Percentiles rank a stretch among this genome's conserved stretches.
Evolutionary conservation across 2,888 invertebrate genomes (phyloP).

Genomic region (Maniola hyperantus): DNA sequence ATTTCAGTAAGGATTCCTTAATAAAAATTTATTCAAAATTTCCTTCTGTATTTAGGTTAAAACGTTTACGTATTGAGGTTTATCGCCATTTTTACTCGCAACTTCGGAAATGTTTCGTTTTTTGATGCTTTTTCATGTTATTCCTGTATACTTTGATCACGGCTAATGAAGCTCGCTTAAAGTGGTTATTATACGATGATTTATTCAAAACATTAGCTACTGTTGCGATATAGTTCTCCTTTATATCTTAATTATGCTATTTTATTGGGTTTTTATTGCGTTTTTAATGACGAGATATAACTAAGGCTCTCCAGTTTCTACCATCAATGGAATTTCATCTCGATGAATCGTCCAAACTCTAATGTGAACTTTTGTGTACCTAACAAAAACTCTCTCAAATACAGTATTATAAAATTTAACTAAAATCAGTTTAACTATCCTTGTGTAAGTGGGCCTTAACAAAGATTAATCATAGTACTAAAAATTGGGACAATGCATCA

Average conservation of each 20-base stretch:
- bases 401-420: too few relatives aligned
- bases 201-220: conserved; percentile 21
- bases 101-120: conserved; percentile 38
- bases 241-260: conserved; percentile 12
- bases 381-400: too few relatives aligned
- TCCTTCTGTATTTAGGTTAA: conserved; percentile 32
- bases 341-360: not conserved
- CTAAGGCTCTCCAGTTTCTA: not conserved
- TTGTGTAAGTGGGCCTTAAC: too few relatives aligned
- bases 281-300: not conserved
- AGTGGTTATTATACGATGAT: conserved; percentile 32
- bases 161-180: conserved; percentile 34
- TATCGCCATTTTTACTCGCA: conserved; percentile 42
- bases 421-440: too few relatives aligned
- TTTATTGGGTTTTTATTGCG: conserved; percentile 8
- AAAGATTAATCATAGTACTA: too few relatives aligned
- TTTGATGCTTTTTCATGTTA: conserved; percentile 27
- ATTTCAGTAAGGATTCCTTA: not conserved
- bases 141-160: conserved; percentile 36
- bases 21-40: not conserved
- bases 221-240: conserved; percentile 9
- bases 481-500: too few relatives aligned
- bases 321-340: not conserved
- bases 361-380: too few relatives aligned
- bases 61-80: conserved; percentile 40